A percentile compares a stretch with the other conserved stretches of the same genome.
phyloP scores from a whole-genome alignment of 2,888 invertebrate genomes.

The Heliconius ethilla region DNA sequence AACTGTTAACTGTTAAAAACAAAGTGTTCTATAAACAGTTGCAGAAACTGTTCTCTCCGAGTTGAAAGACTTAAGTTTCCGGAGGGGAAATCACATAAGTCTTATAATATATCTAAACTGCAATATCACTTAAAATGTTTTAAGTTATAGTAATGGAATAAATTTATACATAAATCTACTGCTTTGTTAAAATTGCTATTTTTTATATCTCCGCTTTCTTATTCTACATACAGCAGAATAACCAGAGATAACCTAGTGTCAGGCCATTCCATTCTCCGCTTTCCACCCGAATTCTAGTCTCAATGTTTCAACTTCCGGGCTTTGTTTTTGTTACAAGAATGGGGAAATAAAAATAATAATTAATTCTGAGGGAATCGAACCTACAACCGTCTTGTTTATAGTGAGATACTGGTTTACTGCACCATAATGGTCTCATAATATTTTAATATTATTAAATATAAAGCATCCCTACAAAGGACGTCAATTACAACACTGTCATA shows the following conservation, averaged over 20 bases:
- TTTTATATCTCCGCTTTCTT: too few species aligned
- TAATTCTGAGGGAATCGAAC: not conserved
- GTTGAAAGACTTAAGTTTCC: slow-evolving; percentile 12
- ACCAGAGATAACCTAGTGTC: too few species aligned
- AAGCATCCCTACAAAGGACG: not conserved
- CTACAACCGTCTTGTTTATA: too few species aligned
- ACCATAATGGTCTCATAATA: not conserved
- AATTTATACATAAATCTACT: not conserved
- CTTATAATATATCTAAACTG: not conserved
- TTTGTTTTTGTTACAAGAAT: not conserved
- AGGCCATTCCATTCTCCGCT: not conserved
- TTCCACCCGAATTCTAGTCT: not conserved
- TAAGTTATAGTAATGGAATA: slow-evolving; percentile 1
- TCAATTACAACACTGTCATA: not conserved
- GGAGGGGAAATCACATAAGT: not conserved
- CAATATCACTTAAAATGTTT: not conserved
- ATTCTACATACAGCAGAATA: too few species aligned
- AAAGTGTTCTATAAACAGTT: slow-evolving; percentile 16
- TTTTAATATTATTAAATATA: not conserved
- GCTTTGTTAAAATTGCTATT: not conserved
- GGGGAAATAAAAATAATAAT: not conserved
- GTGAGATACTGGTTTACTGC: not conserved
- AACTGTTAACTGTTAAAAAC: slow-evolving; percentile 20
- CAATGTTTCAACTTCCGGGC: not conserved
- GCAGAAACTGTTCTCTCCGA: not conserved